A percentile compares a stretch with the other conserved stretches of the same genome.
Evolutionary conservation across 2,888 invertebrate species (phyloP).

Genomic region (Sclerodermus sp.): DNA sequence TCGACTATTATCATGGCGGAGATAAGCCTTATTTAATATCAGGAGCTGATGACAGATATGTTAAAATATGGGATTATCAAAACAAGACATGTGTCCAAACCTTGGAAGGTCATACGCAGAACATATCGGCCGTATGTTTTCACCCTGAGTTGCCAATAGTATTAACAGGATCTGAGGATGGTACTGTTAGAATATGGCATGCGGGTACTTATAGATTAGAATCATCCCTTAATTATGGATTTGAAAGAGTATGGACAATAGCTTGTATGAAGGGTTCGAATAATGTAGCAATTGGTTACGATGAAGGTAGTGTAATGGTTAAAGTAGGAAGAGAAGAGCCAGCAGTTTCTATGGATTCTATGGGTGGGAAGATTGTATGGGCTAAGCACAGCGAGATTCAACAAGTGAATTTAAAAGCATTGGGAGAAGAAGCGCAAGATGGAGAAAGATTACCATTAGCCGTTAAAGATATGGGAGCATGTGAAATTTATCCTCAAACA

Average conservation of each 20-base stretch:
- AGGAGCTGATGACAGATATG: conserved; percentile 95
- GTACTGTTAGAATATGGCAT: conserved; percentile 97
- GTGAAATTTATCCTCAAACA: conserved; percentile 98
- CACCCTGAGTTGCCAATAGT: conserved; percentile 98
- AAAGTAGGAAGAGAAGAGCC: conserved; percentile 98
- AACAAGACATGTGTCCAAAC: conserved; percentile 99
- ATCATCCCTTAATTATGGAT: conserved; percentile 95
- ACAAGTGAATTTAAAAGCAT: conserved; percentile 88
- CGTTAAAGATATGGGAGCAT: conserved; percentile 98
- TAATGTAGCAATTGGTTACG: conserved; percentile 95
- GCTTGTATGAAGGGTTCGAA: conserved; percentile 91
- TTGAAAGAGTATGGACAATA: conserved; percentile 98
- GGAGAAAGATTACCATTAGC: conserved; percentile 74
- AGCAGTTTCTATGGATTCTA: conserved; percentile 98
- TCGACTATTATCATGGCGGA: conserved; percentile 98
- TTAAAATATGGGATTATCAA: conserved; percentile 99
- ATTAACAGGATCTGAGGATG: conserved; percentile 96
- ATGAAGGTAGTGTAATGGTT: conserved; percentile 94
- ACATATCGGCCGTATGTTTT: conserved; percentile 93
- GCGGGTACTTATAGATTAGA: conserved; percentile 97
- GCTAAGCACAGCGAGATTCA: conserved; percentile 98
- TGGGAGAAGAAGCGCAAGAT: conserved; percentile 68
- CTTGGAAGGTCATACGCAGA: conserved; percentile 94
- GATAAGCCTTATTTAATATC: conserved; percentile 99
- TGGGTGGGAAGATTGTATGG: conserved; percentile 99